Evolutionary conservation across 2,888 invertebrate genomes (phyloP).

Genomic region (Tricholauxania praeusta): DNA sequence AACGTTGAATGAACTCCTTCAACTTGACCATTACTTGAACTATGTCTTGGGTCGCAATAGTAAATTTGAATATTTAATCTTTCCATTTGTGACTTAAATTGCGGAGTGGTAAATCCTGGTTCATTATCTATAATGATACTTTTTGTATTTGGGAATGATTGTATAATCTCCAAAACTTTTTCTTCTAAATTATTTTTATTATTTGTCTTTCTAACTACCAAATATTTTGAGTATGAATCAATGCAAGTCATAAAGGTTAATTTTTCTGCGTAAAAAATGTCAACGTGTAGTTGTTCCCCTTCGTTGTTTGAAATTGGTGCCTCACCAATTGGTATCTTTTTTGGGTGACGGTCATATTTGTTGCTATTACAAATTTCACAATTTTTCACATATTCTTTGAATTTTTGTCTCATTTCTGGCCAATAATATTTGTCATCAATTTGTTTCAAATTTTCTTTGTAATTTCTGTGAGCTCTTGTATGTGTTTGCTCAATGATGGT

Average conservation of each 20-base stretch:
- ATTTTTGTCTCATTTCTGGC: too few relatives aligned
- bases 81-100: constrained; percentile 42
- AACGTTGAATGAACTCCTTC: constrained; percentile 30
- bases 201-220: constrained; percentile 34
- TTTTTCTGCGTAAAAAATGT: constrained; percentile 39
- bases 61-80: constrained; percentile 39
- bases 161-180: constrained; percentile 29
- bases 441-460: too few relatives aligned
- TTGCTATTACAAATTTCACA: constrained; percentile 38
- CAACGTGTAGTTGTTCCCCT: constrained; percentile 40
- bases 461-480: too few relatives aligned
- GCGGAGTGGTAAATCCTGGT: constrained; percentile 34
- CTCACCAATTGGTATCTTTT: constrained; percentile 41
- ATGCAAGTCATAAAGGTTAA: constrained; percentile 38
- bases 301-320: constrained; percentile 42
- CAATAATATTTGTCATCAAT: too few relatives aligned
- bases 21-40: constrained; percentile 29
- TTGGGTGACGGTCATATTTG: constrained; percentile 42
- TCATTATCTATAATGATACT: constrained; percentile 25
- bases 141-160: constrained; percentile 32
- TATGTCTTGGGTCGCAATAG: constrained; percentile 28
- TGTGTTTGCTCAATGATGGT: too few relatives aligned
- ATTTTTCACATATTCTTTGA: constrained; percentile 25
- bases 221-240: constrained; percentile 42
- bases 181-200: constrained; percentile 39